Percentiles rank a stretch among this genome's conserved stretches.
Evolutionary conservation across 2,113 vertebrate genomes (phyloP).

Genomic region (Notiomystis cincta): DNA sequence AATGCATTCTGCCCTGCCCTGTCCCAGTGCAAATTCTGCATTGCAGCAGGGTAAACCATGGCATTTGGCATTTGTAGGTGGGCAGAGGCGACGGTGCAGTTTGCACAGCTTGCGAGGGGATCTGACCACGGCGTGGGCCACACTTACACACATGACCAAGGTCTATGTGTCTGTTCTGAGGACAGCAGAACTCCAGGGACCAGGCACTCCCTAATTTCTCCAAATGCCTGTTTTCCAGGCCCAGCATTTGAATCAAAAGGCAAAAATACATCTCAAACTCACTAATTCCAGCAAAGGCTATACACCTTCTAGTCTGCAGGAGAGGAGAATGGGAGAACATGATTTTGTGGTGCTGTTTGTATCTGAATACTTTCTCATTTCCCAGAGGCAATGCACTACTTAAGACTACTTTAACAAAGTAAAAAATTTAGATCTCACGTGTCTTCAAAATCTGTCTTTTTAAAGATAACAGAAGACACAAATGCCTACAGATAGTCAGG

Average conservation of each 20-base stretch:
- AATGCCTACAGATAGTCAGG: neutral
- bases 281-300: neutral
- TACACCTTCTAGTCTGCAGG: neutral
- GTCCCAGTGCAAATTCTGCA: neutral
- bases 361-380: neutral
- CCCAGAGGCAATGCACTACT: neutral
- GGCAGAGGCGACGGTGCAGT: accelerated
- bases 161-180: accelerated
- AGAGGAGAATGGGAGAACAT: neutral
- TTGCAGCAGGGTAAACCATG: neutral
- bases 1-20: neutral
- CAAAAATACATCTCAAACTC: neutral
- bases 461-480: neutral
- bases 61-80: too few relatives aligned
- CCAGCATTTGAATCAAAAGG: neutral
- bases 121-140: neutral
- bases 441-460: slow-evolving; percentile 10
- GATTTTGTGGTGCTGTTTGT: neutral
- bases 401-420: neutral
- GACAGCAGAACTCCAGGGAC: neutral
- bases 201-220: neutral
- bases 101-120: neutral
- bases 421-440: neutral
- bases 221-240: neutral
- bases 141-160: neutral